phyloP scores from a whole-genome alignment of 2,113 vertebrate species.

The Paramisgurnus dabryanus region DNA sequence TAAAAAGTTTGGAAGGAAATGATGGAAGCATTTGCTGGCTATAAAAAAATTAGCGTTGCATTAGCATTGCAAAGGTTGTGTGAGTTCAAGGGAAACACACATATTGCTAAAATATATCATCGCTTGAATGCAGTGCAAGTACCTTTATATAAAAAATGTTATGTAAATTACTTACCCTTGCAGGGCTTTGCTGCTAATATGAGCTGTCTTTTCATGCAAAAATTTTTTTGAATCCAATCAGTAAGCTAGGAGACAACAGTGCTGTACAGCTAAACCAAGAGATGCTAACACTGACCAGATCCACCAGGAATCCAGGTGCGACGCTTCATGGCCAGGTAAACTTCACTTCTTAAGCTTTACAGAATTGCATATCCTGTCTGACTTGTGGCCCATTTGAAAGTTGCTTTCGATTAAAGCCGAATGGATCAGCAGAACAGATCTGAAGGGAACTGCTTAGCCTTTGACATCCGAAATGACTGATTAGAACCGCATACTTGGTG shows the following conservation, averaged over 20 bases:
- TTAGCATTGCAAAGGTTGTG: constrained; percentile 43
- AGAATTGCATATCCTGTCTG: too few species aligned
- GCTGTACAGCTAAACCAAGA: too few species aligned
- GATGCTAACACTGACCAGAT: too few species aligned
- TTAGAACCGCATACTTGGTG: constrained; percentile 33
- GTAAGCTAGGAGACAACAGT: too few species aligned
- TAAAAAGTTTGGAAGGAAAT: constrained; percentile 64
- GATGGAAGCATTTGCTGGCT: too few species aligned
- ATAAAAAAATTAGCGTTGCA: constrained; percentile 42
- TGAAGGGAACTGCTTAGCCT: constrained; percentile 24
- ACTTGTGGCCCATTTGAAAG: not conserved
- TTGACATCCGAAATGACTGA: constrained; percentile 36
- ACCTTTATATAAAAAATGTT: too few species aligned
- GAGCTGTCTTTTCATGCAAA: not conserved
- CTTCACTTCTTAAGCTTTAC: not conserved
- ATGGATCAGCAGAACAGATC: not conserved
- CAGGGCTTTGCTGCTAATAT: not conserved
- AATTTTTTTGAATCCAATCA: too few species aligned
- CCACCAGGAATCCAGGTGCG: not conserved
- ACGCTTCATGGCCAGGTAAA: not conserved
- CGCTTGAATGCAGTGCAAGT: too few species aligned
- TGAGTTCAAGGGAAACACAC: too few species aligned
- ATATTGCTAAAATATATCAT: too few species aligned
- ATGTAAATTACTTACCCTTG: not conserved
- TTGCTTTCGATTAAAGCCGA: not conserved